Evolutionary conservation across 2,113 vertebrate genomes (phyloP).

Genomic region (Erythrolamprus reginae): DNA sequence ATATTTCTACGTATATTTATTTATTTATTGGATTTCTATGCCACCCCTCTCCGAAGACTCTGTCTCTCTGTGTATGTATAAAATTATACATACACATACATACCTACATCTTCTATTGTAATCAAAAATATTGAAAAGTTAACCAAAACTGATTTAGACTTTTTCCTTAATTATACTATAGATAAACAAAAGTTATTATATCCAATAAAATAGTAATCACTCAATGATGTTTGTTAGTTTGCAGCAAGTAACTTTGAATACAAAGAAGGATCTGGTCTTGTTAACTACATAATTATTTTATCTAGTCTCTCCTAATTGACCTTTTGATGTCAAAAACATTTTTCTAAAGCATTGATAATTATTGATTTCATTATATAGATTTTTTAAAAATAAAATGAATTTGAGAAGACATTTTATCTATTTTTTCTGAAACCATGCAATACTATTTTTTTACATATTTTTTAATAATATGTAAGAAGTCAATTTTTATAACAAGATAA

Average conservation of each 20-base stretch:
- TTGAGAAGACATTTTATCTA: background rate
- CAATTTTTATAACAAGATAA: no score
- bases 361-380: background rate
- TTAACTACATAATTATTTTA: background rate
- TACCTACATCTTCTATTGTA: no score
- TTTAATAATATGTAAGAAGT: background rate
- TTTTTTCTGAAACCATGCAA: background rate
- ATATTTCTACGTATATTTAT: no score
- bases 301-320: background rate
- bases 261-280: background rate
- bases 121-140: no score
- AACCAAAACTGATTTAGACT: no score
- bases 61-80: no score
- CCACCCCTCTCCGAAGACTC: no score
- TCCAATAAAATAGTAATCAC: background rate
- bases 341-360: background rate
- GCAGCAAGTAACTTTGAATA: background rate
- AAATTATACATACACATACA: no score
- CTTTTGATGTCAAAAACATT: background rate
- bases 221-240: background rate
- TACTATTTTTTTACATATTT: no score
- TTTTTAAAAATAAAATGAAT: background rate
- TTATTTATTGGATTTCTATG: no score
- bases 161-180: background rate
- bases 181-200: background rate